These are phyloP conservation scores for Zaprionus vittiger DNA, from an alignment of 1,140 invertebrate species.

Conservation along the genomic window DNA sequence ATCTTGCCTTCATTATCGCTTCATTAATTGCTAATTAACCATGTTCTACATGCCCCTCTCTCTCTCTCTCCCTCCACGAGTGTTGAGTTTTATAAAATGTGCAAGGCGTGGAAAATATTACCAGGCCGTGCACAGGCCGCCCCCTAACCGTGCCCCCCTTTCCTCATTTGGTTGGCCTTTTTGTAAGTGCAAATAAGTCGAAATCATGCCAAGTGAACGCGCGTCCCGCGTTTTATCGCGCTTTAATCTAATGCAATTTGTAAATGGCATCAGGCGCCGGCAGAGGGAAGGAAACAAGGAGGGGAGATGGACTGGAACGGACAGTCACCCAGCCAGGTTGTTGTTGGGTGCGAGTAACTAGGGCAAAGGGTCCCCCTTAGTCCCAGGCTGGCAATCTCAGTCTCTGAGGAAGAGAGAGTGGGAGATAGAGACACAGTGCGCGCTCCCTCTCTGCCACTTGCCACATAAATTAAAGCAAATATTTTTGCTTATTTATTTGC, in stretches of 20 bases:
- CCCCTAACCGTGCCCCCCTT: not conserved
- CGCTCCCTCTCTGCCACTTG: not conserved
- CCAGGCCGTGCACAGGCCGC: conserved; percentile 13
- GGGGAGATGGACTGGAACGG: conserved; percentile 9
- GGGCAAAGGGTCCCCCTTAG: conserved; percentile 35
- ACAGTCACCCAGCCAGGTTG: conserved; percentile 10
- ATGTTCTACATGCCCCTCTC: conserved; percentile 70
- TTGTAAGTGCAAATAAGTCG: conserved; percentile 82
- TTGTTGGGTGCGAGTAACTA: conserved; percentile 32
- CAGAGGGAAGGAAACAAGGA: conserved; percentile 19
- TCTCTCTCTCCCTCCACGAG: not conserved
- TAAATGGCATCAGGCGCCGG: conserved; percentile 65
- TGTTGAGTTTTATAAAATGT: conserved; percentile 68
- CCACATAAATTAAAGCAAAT: conserved; percentile 76
- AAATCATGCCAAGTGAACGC: conserved; percentile 80
- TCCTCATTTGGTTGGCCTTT: conserved; percentile 64
- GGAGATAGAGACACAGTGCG: too few relatives aligned
- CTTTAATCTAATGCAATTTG: conserved; percentile 82
- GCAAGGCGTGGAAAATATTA: conserved; percentile 78
- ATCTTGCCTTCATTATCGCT: conserved; percentile 82
- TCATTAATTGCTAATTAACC: conserved; percentile 83
- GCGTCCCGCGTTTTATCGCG: conserved; percentile 73
- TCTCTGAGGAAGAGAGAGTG: too few relatives aligned
- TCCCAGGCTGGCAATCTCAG: conserved; percentile 12
- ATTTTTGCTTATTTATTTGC: conserved; percentile 80